Evolutionary conservation across 2,797 vertebrate species (phyloP), one percentile per base, ranked within the genome.

Genomic region (Psittacula echo): DNA sequence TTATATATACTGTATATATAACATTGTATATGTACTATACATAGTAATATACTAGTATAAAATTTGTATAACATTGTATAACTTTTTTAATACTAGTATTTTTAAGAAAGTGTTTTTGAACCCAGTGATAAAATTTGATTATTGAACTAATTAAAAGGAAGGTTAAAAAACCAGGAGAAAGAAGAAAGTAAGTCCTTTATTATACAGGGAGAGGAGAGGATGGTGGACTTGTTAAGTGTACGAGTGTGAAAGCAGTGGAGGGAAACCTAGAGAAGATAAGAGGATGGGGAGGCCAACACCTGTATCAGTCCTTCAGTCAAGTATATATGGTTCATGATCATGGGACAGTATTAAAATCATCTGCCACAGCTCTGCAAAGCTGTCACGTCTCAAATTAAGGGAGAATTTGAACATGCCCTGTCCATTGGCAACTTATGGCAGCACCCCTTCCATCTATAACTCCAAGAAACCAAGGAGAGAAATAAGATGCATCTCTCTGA

Each of bases 311-410:
- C 50, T 85, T 61, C 60, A 44, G 67, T 41, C 37, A 18, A 5
- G 29, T 37, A 2, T 8, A 0, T 11, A 8, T 32, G 29, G 12
- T 14, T 93, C 7, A 4, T 70, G 45, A 58, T 65, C 39, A 37
- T 1, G 2, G 51, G 34, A 30, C 29, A 1, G 0, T 3, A 2
- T 48, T 64, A 54, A 85, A 56, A 65, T 75, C 18, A 30, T 21
- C 56, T 34, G 39, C 72, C 0, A 1, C 45, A 53, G 32, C 34
- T 92, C 58, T 66, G 60, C 9, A 11, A 45, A 48, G 53, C 81
- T 80, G 41, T 70, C 17, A 4, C 12, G 48, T 48, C 75, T 74
- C 51, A 66, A 9, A 66, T 53, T 62, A n/a, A 5, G 37, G 60
- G 30, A 68, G 47, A 32, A 29, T 75, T 23, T 64, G 58, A 76